Evolutionary conservation across 2,888 invertebrate species (phyloP), one percentile per base, ranked within the genome.

Genomic region (Cerastis rubricosa): DNA sequence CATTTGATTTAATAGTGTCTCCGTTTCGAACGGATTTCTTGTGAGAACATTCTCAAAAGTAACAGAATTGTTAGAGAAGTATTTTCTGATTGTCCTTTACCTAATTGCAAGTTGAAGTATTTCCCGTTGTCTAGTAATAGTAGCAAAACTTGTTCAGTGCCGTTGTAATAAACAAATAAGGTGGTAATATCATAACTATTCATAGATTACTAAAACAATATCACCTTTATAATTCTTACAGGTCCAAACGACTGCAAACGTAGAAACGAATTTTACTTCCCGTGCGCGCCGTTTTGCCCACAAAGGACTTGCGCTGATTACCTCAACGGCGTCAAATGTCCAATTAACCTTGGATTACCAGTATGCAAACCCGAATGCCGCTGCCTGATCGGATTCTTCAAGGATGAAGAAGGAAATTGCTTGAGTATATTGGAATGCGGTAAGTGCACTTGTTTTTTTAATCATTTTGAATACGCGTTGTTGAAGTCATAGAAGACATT

Each of bases 311-410:
- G 87, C 61, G 19, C 2, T 1, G 85, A 87, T n/a, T 86, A 74
- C 29, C 12, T 85, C 12, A 74, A 82, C 12, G 64, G 66, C 11
- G 54, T 14, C 22, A 57, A 25, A 57, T 86, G 84, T 71, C 19
- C 17, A 0, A 1, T 0, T 22, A 59, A 7, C 3, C 19, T 19
- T 17, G 22, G 9, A n/a, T 9, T 19, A 8, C 68, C 59, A 7
- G 47, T 22, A 45, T 91, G 90, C 61, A 70, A 78, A 19, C 78
- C 84, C 12, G 77, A 79, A 43, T 91, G 91, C 47, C 86, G 89
- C 66, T 91, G 91, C 71, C 74, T 59, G 3, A 0, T 63, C 5
- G 83, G 83, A 19, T 85, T 74, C 64, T 89, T 74, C 54, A 90
- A 86, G 68, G 87, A 88, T 47, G 49, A 70, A 8, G 59, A 75